These are phyloP conservation scores for Scomber scombrus DNA, from an alignment of 2,113 vertebrate genomes.

Conservation along the genomic window DNA sequence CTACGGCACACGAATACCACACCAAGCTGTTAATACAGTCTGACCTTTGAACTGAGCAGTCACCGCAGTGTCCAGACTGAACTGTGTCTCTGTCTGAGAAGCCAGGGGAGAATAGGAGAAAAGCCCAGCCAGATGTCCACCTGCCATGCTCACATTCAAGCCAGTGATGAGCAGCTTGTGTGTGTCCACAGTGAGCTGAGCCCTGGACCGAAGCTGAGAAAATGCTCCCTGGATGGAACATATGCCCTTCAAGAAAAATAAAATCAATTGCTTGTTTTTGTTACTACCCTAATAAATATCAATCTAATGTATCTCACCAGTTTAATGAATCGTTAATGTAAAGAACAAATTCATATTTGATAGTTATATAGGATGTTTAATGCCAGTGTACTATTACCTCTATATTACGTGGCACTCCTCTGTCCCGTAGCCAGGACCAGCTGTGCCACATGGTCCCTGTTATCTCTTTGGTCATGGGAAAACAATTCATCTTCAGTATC, in stretches of 20 bases:
- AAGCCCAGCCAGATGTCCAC: constrained; percentile 69
- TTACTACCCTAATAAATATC: background rate
- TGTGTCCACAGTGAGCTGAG: constrained; percentile 70
- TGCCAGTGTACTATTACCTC: constrained; percentile 72
- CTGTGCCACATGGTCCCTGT: constrained; percentile 80
- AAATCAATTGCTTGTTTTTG: background rate
- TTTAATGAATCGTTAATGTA: background rate
- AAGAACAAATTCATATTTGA: background rate
- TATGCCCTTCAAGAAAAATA: constrained; percentile 55
- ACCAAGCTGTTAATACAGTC: background rate
- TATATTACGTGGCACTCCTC: constrained; percentile 74
- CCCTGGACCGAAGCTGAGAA: constrained; percentile 70
- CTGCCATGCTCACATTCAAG: constrained; percentile 70
- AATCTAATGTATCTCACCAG: background rate
- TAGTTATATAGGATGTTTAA: no score
- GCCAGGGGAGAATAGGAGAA: constrained; percentile 66
- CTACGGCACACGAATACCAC: background rate
- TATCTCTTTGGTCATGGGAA: constrained; percentile 73
- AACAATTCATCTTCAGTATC: constrained; percentile 71
- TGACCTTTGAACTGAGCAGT: constrained; percentile 76
- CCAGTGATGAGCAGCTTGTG: constrained; percentile 75
- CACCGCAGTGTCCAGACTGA: constrained; percentile 47
- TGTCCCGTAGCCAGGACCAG: constrained; percentile 79
- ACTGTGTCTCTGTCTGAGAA: constrained; percentile 31
- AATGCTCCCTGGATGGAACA: constrained; percentile 59